These are phyloP conservation scores for human DNA, from an alignment of 2,113 vertebrate species.

Conservation along the genomic window DNA sequence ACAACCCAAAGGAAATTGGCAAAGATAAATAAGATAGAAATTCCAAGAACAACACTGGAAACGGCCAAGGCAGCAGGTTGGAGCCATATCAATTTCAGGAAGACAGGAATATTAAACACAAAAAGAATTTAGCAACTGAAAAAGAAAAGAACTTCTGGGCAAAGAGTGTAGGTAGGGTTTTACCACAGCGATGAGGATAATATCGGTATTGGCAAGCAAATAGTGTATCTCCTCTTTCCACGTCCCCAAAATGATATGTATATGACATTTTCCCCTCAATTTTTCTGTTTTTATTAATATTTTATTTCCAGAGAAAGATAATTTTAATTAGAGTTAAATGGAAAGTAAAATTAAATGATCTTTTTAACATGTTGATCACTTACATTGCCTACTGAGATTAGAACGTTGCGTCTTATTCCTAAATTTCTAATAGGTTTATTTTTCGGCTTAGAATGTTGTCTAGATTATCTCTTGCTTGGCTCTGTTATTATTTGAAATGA, in stretches of 20 bases:
- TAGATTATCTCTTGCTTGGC: slow-evolving; percentile 38
- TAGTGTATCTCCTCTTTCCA: neutral
- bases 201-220: neutral
- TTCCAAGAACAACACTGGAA: neutral
- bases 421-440: slow-evolving; percentile 42
- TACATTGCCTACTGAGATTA: slow-evolving; percentile 3
- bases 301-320: slow-evolving; percentile 6
- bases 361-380: neutral
- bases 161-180: neutral
- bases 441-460: slow-evolving; percentile 49
- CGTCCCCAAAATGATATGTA: neutral
- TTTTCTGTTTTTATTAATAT: slow-evolving; percentile 10
- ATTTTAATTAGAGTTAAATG: slow-evolving; percentile 44
- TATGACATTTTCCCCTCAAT: neutral
- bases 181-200: neutral
- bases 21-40: neutral
- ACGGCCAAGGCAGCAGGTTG: neutral
- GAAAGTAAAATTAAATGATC: slow-evolving; percentile 6
- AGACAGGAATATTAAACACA: neutral
- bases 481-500: slow-evolving; percentile 49
- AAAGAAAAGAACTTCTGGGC: neutral
- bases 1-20: neutral
- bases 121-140: neutral
- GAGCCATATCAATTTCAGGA: neutral
- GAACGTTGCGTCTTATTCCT: slow-evolving; percentile 27